Conservation (phyloP, 2,113 vertebrate species). For the Rattus norvegicus region DNA sequence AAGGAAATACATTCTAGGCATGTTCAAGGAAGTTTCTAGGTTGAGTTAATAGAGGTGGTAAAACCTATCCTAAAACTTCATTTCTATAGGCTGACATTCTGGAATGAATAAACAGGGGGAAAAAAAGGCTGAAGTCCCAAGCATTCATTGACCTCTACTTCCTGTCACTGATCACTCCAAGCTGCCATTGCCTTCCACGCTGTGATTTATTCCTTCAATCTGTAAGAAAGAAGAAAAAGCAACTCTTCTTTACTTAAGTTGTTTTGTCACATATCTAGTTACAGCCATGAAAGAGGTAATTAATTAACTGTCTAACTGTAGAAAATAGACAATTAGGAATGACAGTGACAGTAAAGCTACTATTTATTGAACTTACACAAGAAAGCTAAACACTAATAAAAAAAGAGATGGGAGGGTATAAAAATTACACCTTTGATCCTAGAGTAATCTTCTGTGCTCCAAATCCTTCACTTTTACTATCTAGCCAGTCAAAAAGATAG, state of each 20-base stretch:
- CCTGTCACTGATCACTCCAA: neutral
- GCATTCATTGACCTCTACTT: neutral
- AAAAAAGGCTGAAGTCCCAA: neutral
- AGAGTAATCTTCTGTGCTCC: neutral
- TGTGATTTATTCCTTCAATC: neutral
- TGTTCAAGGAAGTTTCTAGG: neutral
- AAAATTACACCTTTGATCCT: neutral
- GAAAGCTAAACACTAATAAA: neutral
- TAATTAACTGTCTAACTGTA: neutral
- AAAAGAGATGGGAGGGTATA: neutral
- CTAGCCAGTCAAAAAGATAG: neutral
- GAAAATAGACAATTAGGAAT: conserved; percentile 10
- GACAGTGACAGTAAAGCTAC: neutral
- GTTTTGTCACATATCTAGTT: neutral
- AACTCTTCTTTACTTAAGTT: neutral
- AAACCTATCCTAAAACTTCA: neutral
- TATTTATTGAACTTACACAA: neutral
- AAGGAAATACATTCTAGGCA: neutral
- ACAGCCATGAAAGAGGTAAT: neutral
- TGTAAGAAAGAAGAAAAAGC: neutral
- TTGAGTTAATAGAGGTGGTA: neutral
- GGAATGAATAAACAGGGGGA: neutral
- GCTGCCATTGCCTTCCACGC: neutral
- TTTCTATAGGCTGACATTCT: neutral
- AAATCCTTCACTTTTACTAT: conserved; percentile 12